Evolutionary conservation across 92 coral and sea anemone species (phyloP).

Genomic region (Actinostola sp.): DNA sequence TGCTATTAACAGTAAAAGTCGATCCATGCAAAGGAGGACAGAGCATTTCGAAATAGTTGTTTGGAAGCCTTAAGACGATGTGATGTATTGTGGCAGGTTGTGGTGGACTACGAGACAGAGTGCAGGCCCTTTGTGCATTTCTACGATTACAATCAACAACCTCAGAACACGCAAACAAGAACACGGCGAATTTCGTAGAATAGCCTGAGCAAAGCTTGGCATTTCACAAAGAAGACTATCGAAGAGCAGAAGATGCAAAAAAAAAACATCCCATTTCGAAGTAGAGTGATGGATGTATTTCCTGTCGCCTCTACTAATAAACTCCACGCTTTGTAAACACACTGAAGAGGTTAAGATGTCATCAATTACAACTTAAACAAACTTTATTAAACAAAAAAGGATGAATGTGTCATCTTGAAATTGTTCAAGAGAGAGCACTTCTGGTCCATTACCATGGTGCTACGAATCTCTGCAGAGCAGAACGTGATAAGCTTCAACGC

Average conservation of each 20-base stretch:
- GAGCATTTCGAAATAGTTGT: not conserved
- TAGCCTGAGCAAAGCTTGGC: not conserved
- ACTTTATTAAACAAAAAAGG: conserved; percentile 14
- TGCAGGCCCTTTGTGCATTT: conserved; percentile 16
- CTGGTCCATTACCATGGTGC: not conserved
- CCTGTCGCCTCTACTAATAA: not conserved
- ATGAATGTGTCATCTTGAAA: not conserved
- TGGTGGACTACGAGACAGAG: not conserved
- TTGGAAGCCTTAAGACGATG: not conserved
- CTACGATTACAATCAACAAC: conserved; percentile 5
- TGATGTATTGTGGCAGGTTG: conserved; percentile 20
- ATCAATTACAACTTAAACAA: conserved; percentile 14
- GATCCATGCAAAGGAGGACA: not conserved
- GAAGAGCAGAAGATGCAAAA: not conserved
- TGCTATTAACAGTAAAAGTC: not conserved
- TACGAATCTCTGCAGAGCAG: not conserved
- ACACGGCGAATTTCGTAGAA: not conserved
- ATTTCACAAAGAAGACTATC: not conserved
- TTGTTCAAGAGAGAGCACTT: not conserved
- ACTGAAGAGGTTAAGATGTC: conserved; percentile 22
- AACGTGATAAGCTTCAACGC: not conserved
- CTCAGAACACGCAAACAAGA: conserved; percentile 12
- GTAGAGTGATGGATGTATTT: not conserved
- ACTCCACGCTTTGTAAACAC: conserved; percentile 13
- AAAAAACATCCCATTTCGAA: not conserved